Conservation (phyloP, 64 coral and sea anemone genomes). For the Porites australiensis region DNA sequence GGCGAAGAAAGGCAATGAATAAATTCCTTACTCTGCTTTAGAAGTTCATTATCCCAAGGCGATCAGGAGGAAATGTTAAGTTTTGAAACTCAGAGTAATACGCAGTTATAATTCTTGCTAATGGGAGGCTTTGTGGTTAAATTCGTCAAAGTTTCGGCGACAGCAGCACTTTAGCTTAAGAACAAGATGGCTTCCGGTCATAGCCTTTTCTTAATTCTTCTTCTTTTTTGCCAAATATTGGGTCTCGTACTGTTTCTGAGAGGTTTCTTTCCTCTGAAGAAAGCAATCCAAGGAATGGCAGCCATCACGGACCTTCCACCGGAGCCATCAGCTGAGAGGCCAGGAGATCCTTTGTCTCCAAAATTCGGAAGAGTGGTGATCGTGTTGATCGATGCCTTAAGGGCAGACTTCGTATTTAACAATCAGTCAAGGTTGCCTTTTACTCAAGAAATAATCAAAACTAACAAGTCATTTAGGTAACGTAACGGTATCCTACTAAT, state of each 20-base stretch:
- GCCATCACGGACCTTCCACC: constrained; percentile 60
- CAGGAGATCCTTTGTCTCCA: constrained; percentile 22
- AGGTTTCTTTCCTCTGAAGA: constrained; percentile 98
- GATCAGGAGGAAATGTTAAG: not conserved
- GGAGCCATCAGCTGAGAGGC: constrained; percentile 71
- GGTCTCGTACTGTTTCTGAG: constrained; percentile 86
- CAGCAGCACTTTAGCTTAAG: not conserved
- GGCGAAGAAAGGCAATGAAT: constrained; percentile 35
- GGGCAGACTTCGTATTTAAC: constrained; percentile 92
- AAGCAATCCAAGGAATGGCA: constrained; percentile 72
- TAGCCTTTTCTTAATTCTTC: constrained; percentile 45
- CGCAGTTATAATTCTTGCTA: not conserved
- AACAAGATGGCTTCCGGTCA: constrained; percentile 45
- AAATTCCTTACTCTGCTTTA: not conserved
- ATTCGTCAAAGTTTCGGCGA: not conserved
- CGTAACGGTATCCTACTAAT: not conserved
- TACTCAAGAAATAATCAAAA: constrained; percentile 62
- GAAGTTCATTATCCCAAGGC: not conserved
- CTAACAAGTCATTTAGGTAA: constrained; percentile 74
- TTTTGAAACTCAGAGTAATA: not conserved
- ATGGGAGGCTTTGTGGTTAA: not conserved
- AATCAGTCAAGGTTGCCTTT: constrained; percentile 71
- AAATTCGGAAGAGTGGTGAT: constrained; percentile 87
- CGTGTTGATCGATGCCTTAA: constrained; percentile 89
- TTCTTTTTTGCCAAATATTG: constrained; percentile 78